Conservation (phyloP, 2,888 invertebrate genomes). For the Hybos culiciformis region DNA sequence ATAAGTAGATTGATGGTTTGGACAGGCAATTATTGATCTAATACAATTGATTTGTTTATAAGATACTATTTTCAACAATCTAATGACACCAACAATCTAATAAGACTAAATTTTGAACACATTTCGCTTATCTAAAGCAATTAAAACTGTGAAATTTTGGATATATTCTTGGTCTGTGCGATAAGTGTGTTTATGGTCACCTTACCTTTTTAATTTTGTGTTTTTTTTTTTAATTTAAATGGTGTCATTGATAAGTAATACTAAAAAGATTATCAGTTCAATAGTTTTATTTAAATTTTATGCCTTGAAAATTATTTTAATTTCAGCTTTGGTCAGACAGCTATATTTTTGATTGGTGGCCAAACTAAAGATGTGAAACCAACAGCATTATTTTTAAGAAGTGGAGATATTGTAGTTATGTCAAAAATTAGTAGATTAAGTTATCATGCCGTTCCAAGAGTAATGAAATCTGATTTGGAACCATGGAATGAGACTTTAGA, state of each 20-base stretch:
- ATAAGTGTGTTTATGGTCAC: too few species aligned
- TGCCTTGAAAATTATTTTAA: constrained; percentile 3
- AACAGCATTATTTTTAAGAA: constrained; percentile 58
- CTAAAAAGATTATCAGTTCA: background rate
- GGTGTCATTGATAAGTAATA: too few species aligned
- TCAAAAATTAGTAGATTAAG: constrained; percentile 66
- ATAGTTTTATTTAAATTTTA: background rate
- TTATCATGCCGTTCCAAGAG: constrained; percentile 89
- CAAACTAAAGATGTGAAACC: constrained; percentile 50
- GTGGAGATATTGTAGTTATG: constrained; percentile 91
- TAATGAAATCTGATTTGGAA: constrained; percentile 41
- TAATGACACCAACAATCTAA: too few species aligned
- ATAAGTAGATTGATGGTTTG: background rate
- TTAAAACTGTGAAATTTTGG: too few species aligned
- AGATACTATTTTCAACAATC: too few species aligned
- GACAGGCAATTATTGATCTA: too few species aligned
- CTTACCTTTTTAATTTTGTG: too few species aligned
- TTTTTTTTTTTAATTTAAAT: background rate
- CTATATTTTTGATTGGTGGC: constrained; percentile 88
- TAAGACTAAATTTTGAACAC: too few species aligned
- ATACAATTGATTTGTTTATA: too few species aligned
- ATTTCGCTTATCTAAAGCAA: too few species aligned
- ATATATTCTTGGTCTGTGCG: too few species aligned
- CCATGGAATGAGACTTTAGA: constrained; percentile 39
- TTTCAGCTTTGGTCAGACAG: constrained; percentile 83